Conservation (phyloP, 2,113 vertebrate species). For the Alexandromys fortis region DNA sequence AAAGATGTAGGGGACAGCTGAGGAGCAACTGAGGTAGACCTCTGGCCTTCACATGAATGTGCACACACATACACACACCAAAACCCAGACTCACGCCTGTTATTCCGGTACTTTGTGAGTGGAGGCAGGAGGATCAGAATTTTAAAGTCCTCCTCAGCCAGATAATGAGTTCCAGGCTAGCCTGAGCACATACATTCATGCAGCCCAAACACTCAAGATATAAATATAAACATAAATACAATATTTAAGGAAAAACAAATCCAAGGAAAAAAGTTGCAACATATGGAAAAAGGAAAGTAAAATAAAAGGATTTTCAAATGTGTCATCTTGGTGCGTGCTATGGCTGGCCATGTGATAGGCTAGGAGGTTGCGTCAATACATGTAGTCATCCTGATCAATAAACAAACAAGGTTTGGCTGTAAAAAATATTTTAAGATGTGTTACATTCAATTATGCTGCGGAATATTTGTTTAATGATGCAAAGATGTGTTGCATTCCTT, state of each 20-base stretch:
- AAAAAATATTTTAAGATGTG: too few relatives aligned
- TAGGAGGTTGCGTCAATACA: slow-evolving; percentile 95
- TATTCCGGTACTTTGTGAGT: too few relatives aligned
- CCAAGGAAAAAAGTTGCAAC: background rate
- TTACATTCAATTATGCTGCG: too few relatives aligned
- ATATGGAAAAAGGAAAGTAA: background rate
- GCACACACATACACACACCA: background rate
- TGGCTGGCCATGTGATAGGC: slow-evolving; percentile 94
- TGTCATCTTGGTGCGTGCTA: slow-evolving; percentile 87
- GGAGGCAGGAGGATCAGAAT: background rate
- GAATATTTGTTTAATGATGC: too few relatives aligned
- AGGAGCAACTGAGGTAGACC: background rate
- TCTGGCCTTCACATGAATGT: background rate
- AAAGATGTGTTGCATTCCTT: too few relatives aligned
- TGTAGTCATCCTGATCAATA: slow-evolving; percentile 89
- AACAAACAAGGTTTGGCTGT: background rate
- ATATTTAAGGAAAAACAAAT: background rate
- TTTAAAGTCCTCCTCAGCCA: background rate
- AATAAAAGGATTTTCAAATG: slow-evolving; percentile 12
- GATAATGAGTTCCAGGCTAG: background rate
- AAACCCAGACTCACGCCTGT: background rate
- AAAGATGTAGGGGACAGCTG: background rate
- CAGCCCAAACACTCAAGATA: background rate
- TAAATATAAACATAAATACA: slow-evolving; percentile 34
- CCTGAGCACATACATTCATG: background rate